Base-by-base conservation (phyloP, 2,888 invertebrate genomes). In the Orthosia incerta region DNA sequence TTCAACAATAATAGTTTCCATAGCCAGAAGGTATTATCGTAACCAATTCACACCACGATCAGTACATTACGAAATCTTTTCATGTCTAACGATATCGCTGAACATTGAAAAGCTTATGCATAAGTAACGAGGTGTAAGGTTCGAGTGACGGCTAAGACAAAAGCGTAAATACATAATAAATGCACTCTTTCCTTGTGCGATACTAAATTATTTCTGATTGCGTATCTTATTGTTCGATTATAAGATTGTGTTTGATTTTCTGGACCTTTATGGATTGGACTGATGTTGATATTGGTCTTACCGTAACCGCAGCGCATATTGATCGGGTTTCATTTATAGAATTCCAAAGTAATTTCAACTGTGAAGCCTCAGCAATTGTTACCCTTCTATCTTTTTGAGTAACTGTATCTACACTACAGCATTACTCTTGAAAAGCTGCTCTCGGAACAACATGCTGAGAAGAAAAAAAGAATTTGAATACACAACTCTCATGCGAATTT, bases 111-210 rank as follows among this genome's bases (percentile, higher is more conserved):
- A 70, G 62, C 63, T 23, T 69, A 56, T 75, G 68, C 71, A 76
- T 86, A 68, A 84, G 39, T 86, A 76, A 84, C 74, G 53, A 59
- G 39, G 51, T 55, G 48, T 39, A 16, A 79, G 60, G 59, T 74
- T 79, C 53, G 39, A 80, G 77, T 73, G 23, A 48, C 56, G 73
- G 64, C 68, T 60, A 56, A 76, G 65, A 76, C 74, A 80, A 75
- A 74, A 68, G 57, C 59, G 70, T 57, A 48, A 51, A 69, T 84
- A 76, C 70, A 71, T 84, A 78, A 76, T 81, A 74, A 65, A 83
- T 86, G 67, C 71, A 51, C 46, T 16, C 55, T 16, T 59, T 76
- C 63, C 56, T 71, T 59, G 31, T 67, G 48, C 45, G 20, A 51
- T 70, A 57, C n/a, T 67, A 72, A 45, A 74, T 59, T 55, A 51